Percentiles rank a stretch among this genome's conserved stretches.
Conservation (phyloP, 2,888 invertebrate genomes). For the Germaria angustata region DNA sequence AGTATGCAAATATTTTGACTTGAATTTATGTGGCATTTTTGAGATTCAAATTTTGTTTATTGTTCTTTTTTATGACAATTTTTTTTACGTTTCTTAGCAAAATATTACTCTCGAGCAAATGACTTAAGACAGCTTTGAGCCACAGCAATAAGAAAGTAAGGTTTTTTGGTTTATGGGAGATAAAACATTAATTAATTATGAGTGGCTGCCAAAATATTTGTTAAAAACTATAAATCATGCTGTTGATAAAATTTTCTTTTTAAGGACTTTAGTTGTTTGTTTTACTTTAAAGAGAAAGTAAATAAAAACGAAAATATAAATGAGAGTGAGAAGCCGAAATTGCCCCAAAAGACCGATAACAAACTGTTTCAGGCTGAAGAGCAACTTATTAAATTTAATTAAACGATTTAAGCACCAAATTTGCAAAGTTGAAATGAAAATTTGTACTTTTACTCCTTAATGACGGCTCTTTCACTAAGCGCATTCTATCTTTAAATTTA, state of each 20-base stretch:
- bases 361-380: too few relatives aligned
- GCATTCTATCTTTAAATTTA: too few relatives aligned
- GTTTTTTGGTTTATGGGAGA: conserved; percentile 34
- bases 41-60: neutral
- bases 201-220: neutral
- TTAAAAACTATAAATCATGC: neutral
- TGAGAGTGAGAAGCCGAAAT: too few relatives aligned
- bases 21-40: neutral
- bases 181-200: conserved; percentile 32
- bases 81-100: neutral
- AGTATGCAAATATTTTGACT: too few relatives aligned
- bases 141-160: conserved; percentile 6
- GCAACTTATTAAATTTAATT: neutral
- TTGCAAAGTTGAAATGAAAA: too few relatives aligned
- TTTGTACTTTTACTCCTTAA: too few relatives aligned
- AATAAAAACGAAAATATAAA: too few relatives aligned
- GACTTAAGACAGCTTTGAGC: conserved; percentile 1
- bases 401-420: too few relatives aligned
- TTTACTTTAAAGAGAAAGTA: too few relatives aligned
- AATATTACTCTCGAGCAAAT: conserved; percentile 15
- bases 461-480: too few relatives aligned
- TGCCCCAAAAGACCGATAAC: too few relatives aligned
- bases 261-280: too few relatives aligned
- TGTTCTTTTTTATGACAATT: neutral
- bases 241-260: neutral